Percentiles rank a stretch among this genome's conserved stretches.
These are phyloP conservation scores for Jaculus jaculus DNA, from an alignment of 2,113 vertebrate species.

Conservation along the genomic window DNA sequence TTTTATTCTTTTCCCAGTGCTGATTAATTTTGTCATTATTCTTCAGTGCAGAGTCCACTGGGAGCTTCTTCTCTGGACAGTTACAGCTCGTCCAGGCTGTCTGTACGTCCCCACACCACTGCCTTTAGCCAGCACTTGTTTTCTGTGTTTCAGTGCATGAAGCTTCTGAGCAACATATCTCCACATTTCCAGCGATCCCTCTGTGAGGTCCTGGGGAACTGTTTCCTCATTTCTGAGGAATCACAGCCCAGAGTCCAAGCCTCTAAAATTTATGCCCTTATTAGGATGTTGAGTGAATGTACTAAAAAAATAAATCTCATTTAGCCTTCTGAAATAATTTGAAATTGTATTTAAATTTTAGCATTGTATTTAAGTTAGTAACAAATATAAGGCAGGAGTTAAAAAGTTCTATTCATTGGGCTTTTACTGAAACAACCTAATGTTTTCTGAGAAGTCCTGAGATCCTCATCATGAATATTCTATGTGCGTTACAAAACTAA, in stretches of 20 bases:
- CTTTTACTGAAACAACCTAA: not conserved
- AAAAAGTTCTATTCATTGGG: not conserved
- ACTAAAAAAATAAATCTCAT: not conserved
- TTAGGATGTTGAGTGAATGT: conserved; percentile 36
- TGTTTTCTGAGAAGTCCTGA: conserved; percentile 6
- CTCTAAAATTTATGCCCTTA: conserved; percentile 30
- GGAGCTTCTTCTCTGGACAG: not conserved
- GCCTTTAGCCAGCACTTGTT: not conserved
- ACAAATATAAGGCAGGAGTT: not conserved
- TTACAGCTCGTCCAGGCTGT: not conserved
- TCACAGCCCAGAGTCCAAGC: not conserved
- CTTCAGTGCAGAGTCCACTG: conserved; percentile 3
- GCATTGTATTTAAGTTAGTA: not conserved
- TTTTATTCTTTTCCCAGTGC: not conserved
- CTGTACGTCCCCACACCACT: not conserved
- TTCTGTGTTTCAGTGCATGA: rapidly evolving
- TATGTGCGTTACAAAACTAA: not conserved
- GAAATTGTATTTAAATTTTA: conserved; percentile 31
- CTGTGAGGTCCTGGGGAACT: not conserved
- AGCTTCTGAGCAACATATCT: not conserved
- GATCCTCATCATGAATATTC: not conserved
- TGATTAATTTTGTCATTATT: conserved; percentile 35
- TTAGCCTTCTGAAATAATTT: conserved; percentile 19
- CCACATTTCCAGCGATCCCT: not conserved
- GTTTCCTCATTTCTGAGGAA: conserved; percentile 39